phyloP scores from a whole-genome alignment of 30 jellyfish, hydroid and myxozoan genomes.

The Catostylus mosaicus region DNA sequence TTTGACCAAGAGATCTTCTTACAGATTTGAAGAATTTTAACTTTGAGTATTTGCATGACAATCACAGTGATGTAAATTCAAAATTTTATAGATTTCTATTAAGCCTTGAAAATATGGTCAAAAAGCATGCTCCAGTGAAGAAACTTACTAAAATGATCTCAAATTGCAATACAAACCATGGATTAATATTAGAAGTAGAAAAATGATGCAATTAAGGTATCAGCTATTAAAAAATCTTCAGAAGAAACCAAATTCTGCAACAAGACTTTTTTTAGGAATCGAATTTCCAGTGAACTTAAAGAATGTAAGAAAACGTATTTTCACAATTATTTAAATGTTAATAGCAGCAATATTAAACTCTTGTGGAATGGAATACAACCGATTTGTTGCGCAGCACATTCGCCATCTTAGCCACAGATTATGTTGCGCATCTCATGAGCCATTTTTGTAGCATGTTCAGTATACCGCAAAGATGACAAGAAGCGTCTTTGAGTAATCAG shows the following conservation, averaged over 20 bases:
- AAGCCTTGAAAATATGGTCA: not conserved
- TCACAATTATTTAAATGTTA: not conserved
- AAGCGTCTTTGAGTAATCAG: too few relatives aligned
- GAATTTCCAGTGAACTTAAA: not conserved
- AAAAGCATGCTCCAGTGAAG: conserved; percentile 7
- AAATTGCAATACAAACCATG: not conserved
- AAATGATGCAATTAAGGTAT: not conserved
- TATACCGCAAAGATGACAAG: too few relatives aligned
- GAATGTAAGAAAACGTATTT: not conserved
- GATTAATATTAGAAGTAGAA: not conserved
- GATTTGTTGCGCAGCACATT: too few relatives aligned
- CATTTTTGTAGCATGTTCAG: too few relatives aligned
- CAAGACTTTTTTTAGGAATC: conserved; percentile 3
- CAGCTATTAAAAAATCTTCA: not conserved
- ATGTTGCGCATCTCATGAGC: too few relatives aligned
- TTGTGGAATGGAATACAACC: too few relatives aligned
- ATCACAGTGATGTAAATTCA: conserved; percentile 1
- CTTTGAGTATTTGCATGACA: conserved; percentile 9
- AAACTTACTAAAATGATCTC: not conserved
- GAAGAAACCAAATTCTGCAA: not conserved
- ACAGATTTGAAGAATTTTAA: conserved; percentile 8
- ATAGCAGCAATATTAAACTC: not conserved
- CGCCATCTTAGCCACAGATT: too few relatives aligned
- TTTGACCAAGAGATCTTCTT: conserved; percentile 38
- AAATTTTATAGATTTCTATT: not conserved